Base-by-base conservation (phyloP, 2,113 vertebrate genomes). In the Gallinago undulata region DNA sequence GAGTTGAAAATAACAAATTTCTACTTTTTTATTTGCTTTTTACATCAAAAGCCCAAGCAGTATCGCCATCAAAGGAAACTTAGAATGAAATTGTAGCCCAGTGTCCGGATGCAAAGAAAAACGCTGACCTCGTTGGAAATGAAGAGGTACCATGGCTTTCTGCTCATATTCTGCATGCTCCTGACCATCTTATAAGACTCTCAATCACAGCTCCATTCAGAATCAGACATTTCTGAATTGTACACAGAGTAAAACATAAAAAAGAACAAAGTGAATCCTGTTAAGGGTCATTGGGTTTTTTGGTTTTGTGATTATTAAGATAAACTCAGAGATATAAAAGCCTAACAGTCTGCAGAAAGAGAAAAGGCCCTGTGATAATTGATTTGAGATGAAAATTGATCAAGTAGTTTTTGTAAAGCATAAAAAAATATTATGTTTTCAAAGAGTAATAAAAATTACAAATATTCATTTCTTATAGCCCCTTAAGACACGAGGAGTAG, bases 351-450 rank as follows among this genome's bases (percentile, higher is more conserved):
- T 60, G 45, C 57, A 85, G 66, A 74, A 92, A 76, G 47, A 69
- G 41, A 86, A 85, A 86, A 78, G 53, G 21, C 53, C 70, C 27
- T 50, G 31, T 55, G 41, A 79, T 84, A 85, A 92, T 4, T 79
- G 80, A 87, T 89, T 90, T 84, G 56, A 87, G n/a, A 79, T 47
- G 62, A 92, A 92, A 87, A 95, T 66, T 79, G 84, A 89, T 89
- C 74, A 83, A 76, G 55, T 35, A 39, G 45, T 31, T 92, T 95
- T 87, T 83, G 45, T 43, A 79, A 84, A 80, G n/a, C 84, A 55
- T 56, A 68, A 88, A 87, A 50, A 60, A 87, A 47, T 8, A 15
- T 39, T 39, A 19, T 22, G 31, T 77, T 91, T 94, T 84, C 77
- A 56, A 76, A 89, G 72, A 76, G 66, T 30, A 92, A 87, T 89